Evolutionary conservation across 2,888 invertebrate genomes (phyloP).

Genomic region (Merodon equestris): DNA sequence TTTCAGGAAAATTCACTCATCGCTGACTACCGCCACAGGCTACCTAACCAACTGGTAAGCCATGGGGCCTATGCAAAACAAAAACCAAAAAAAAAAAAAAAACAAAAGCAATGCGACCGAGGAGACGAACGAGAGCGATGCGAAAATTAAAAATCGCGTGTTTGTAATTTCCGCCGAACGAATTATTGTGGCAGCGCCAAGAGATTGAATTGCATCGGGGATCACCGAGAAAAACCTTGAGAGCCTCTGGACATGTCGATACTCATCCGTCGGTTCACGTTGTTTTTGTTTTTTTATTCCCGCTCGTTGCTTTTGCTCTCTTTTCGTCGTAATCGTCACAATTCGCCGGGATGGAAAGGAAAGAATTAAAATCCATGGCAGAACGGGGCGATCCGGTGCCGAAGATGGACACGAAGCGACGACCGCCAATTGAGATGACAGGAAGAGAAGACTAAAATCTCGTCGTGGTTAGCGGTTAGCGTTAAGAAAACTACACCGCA

Average conservation of each 20-base stretch:
- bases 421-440: slow-evolving; percentile 69
- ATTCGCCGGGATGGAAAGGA: slow-evolving; percentile 51
- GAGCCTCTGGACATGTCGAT: slow-evolving; percentile 68
- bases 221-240: slow-evolving; percentile 56
- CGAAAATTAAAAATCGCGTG: slow-evolving; percentile 76
- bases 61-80: slow-evolving; percentile 6
- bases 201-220: slow-evolving; percentile 65
- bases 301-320: slow-evolving; percentile 39
- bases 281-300: slow-evolving; percentile 17
- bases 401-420: slow-evolving; percentile 58
- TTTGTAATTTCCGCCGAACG: slow-evolving; percentile 75
- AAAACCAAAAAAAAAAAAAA: slow-evolving; percentile 10
- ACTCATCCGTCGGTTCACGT: slow-evolving; percentile 50
- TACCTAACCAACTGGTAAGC: slow-evolving; percentile 9
- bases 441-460: slow-evolving; percentile 69
- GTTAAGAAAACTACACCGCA: slow-evolving; percentile 51
- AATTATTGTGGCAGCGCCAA: slow-evolving; percentile 67
- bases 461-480: slow-evolving; percentile 68
- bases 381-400: slow-evolving; percentile 46
- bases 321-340: slow-evolving; percentile 68
- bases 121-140: slow-evolving; percentile 67
- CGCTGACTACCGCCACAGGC: slow-evolving; percentile 62
- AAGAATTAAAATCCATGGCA: slow-evolving; percentile 15
- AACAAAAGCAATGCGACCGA: slow-evolving; percentile 27
- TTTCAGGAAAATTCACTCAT: slow-evolving; percentile 66